phyloP scores from a whole-genome alignment of 2,113 vertebrate species.

The Protomyctophum bolini region DNA sequence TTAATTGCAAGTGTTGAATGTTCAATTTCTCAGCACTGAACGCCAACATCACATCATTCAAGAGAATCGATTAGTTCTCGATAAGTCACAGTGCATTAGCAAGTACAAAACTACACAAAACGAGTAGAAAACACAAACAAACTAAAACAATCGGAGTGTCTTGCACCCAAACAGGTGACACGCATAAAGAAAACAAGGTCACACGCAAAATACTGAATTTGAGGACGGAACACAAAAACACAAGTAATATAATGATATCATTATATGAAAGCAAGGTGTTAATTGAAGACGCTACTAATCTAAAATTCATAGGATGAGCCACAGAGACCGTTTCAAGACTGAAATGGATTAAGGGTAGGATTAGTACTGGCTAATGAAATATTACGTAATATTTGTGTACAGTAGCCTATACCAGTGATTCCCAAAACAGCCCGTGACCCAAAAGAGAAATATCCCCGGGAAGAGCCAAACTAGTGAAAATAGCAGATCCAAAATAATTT shows the following conservation, averaged over 20 bases:
- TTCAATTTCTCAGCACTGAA: background rate
- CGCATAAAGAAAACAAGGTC: background rate
- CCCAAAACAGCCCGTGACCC: no score
- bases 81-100: slow-evolving; percentile 38
- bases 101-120: slow-evolving; percentile 32
- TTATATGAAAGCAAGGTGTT: background rate
- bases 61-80: slow-evolving; percentile 5
- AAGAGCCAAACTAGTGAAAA: no score
- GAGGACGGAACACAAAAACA: background rate
- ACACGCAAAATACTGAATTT: background rate
- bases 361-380: no score
- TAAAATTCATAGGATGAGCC: background rate
- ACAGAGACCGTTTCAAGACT: background rate
- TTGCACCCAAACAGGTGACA: slow-evolving; percentile 16
- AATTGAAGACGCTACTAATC: background rate
- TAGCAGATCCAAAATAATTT: no score
- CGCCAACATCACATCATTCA: slow-evolving; percentile 1
- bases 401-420: no score
- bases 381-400: no score
- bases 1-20: background rate
- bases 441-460: no score
- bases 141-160: slow-evolving; percentile 30
- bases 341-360: no score
- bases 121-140: background rate
- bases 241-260: no score